Percentiles rank a stretch among this genome's conserved stretches.
Evolutionary conservation across 2,797 vertebrate genomes (phyloP).

Genomic region (Coregonus sp.): DNA sequence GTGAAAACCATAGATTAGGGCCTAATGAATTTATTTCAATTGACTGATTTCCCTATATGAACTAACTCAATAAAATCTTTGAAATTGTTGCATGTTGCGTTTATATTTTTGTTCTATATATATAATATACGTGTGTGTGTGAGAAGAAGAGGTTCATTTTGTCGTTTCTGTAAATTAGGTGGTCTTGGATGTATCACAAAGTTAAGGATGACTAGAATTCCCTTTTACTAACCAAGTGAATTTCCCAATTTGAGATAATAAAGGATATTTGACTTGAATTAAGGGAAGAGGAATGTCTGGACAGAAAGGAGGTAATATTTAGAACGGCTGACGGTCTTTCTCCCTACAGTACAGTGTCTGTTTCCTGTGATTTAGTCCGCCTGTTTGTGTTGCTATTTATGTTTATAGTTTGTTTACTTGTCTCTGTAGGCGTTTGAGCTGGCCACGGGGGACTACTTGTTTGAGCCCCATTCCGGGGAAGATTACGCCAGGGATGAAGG

Average conservation of each 20-base stretch:
- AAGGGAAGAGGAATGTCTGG: background rate
- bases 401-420: background rate
- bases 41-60: no score
- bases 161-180: background rate
- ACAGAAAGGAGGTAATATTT: no score
- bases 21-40: no score
- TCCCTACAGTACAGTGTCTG: background rate
- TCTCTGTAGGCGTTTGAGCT: conserved; percentile 91
- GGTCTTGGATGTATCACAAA: background rate
- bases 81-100: no score
- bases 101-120: no score
- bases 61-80: no score
- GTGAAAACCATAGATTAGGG: no score
- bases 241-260: background rate
- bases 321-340: background rate
- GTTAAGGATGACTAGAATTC: background rate
- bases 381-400: conserved; percentile 11
- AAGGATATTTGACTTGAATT: background rate
- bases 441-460: conserved; percentile 95
- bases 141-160: background rate
- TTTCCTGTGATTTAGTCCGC: conserved; percentile 12
- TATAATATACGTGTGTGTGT: no score
- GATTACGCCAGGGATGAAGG: conserved; percentile 99
- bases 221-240: background rate
- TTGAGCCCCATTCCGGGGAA: conserved; percentile 96